Base-by-base conservation (phyloP, 2,797 vertebrate species). In the Oreochromis grahami region DNA sequence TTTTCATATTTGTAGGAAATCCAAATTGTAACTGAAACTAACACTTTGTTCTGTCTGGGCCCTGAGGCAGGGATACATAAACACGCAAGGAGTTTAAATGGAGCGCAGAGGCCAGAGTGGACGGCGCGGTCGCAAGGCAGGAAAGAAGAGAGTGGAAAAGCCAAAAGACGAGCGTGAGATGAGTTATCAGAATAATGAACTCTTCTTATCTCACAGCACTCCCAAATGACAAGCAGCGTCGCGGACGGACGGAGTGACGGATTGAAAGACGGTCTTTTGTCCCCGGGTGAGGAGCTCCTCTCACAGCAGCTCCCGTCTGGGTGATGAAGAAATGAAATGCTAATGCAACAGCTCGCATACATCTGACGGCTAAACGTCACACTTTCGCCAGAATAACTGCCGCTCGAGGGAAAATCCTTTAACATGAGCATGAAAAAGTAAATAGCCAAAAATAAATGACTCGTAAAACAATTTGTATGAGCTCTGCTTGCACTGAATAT, bases 151-250 rank as follows among this genome's bases (percentile, higher is more conserved):
- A 80, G 8, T 2, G 29, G 76, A 48, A 72, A 48, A 72, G 68
- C 68, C 2, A 45, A 48, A 38, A 70, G 68, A 29, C 2, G 24
- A 72, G 41, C 15, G 15, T 1, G 9, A 48, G 84, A 86, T 43
- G 84, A 78, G 56, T 70, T 84, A 84, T 48, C 87, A 76, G 78
- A 86, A 87, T 90, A 87, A 90, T 90, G 87, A 91, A 84, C 53
- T 78, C 11, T 8, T 84, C 65, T 90, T 79, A 81, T 84, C 84
- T 83, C 3, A 3, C 72, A 29, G 80, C 76, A 2, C 77, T 17
- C 63, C 79, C 36, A 79, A 79, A n/a, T 7, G 77, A 78, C 52
- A 29, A 65, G 56, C 68, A 48, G 68, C 24, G 41, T 29, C 24
- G 9, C 8, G 4, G 78, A 51, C 4, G 63, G 74, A 45, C 41